These are phyloP conservation scores for Cladorhizidae sp. DNA, from an alignment of 37 sponge, comb jelly and placozoan species.

Conservation along the genomic window DNA sequence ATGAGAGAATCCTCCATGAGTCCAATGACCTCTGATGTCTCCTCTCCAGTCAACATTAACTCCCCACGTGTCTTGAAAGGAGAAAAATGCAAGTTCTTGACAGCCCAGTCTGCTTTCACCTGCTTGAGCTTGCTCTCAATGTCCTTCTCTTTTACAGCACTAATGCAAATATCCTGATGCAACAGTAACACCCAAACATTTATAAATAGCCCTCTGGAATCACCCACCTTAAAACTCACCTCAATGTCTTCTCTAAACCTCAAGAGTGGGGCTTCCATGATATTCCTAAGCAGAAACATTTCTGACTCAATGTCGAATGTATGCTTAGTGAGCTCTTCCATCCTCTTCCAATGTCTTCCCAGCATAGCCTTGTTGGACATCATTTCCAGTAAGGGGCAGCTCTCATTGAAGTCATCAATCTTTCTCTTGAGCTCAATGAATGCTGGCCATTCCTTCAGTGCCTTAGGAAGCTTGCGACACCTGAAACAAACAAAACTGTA, in stretches of 20 bases:
- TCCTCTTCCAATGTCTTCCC: constrained; percentile 94
- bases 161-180: constrained; percentile 93
- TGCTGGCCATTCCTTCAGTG: constrained; percentile 97
- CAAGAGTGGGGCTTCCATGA: constrained; percentile 99
- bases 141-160: constrained; percentile 98
- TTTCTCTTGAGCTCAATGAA: constrained; percentile 95
- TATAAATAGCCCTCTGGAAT: background rate
- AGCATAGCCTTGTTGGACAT: constrained; percentile 97
- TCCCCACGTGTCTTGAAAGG: constrained; percentile 98
- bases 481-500: constrained; percentile 43
- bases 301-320: constrained; percentile 94
- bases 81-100: constrained; percentile 83
- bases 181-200: background rate
- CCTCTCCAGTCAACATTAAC: constrained; percentile 94
- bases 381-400: constrained; percentile 95
- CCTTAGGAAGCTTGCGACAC: constrained; percentile 98
- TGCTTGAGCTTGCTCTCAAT: constrained; percentile 98
- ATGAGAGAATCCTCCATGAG: constrained; percentile 99
- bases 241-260: constrained; percentile 96
- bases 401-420: constrained; percentile 98
- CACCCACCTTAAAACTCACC: constrained; percentile 19
- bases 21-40: constrained; percentile 84
- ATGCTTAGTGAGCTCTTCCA: constrained; percentile 85
- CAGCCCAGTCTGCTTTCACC: constrained; percentile 95
- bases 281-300: constrained; percentile 81